phyloP scores from a whole-genome alignment of 2,797 vertebrate species.

The Carcharodon carcharias region DNA sequence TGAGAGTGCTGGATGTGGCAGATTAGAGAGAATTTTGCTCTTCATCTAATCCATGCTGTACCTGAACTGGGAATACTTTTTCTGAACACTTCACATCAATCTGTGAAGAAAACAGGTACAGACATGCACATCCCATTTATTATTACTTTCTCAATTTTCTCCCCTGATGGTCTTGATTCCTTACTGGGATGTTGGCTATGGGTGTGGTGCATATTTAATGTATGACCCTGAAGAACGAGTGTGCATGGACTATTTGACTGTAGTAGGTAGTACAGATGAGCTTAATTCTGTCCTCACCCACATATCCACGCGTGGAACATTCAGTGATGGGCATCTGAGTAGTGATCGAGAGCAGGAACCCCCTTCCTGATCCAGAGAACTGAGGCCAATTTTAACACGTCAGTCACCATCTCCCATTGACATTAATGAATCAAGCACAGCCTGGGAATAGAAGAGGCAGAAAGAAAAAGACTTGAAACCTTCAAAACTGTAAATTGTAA shows the following conservation, averaged over 20 bases:
- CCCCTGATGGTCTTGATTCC: background rate
- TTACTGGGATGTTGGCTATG: background rate
- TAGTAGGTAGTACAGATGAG: too few species aligned
- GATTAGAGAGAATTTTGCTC: background rate
- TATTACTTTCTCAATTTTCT: background rate
- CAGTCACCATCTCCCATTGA: background rate
- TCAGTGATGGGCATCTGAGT: background rate
- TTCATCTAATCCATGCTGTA: background rate
- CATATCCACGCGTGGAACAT: background rate
- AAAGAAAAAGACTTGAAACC: background rate
- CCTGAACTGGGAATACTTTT: background rate
- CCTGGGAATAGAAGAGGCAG: background rate
- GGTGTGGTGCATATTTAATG: background rate
- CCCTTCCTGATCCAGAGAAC: too few species aligned
- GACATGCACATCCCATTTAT: background rate
- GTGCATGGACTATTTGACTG: too few species aligned
- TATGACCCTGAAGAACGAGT: background rate
- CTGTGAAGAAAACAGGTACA: background rate
- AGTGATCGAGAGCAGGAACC: background rate
- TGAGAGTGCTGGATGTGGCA: background rate
- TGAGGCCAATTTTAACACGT: background rate
- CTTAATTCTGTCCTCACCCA: background rate
- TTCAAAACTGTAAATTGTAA: background rate
- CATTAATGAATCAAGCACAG: background rate
- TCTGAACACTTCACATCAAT: background rate